phyloP scores from a whole-genome alignment of 2,888 invertebrate genomes.

The Ormyrus pomaceus region DNA sequence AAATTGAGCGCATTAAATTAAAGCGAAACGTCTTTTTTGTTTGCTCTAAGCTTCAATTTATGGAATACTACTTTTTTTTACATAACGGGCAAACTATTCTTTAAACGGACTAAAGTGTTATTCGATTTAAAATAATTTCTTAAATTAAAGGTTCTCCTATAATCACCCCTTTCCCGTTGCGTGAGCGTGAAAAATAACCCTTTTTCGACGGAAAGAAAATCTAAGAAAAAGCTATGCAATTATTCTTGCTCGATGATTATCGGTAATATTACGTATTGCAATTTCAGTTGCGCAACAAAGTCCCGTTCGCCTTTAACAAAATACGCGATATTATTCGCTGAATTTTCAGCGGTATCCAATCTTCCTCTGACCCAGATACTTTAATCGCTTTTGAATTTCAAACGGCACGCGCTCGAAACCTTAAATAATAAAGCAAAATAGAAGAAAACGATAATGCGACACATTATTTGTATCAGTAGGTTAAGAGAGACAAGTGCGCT shows the following conservation, averaged over 20 bases:
- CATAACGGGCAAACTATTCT: no score
- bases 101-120: neutral
- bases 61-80: neutral
- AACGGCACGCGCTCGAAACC: no score
- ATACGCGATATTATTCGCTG: no score
- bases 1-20: slow-evolving; percentile 37
- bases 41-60: neutral
- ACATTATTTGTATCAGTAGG: slow-evolving; percentile 11
- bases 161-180: slow-evolving; percentile 8
- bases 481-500: slow-evolving; percentile 23
- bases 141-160: slow-evolving; percentile 5
- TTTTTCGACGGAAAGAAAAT: neutral
- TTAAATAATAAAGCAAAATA: neutral
- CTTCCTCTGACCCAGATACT: no score
- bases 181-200: slow-evolving; percentile 13
- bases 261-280: no score
- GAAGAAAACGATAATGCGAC: neutral
- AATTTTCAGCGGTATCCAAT: no score
- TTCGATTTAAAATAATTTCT: neutral
- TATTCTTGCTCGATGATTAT: no score
- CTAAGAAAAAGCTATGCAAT: no score
- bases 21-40: slow-evolving; percentile 1
- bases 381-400: no score
- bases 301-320: no score
- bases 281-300: no score